Evolutionary conservation across 2,113 vertebrate genomes (phyloP), one percentile per base, ranked within the genome.

Genomic region (Prinia subflava): DNA sequence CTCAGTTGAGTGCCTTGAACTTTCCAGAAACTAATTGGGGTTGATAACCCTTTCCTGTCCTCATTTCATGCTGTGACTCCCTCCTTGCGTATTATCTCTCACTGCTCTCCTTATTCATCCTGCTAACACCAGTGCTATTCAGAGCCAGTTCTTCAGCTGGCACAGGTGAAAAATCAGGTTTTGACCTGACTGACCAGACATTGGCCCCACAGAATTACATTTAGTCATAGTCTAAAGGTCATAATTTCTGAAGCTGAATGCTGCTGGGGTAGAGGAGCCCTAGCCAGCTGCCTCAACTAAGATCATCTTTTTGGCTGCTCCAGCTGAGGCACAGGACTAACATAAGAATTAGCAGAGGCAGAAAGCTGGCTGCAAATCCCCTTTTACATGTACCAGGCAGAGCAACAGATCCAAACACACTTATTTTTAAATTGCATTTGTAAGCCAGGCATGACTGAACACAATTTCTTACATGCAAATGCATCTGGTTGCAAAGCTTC

Each of bases 361-460:
- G 73, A 94, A 96, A 95, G 16, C 82, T 92, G 93, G 87, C 90
- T 92, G 76, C 13, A 94, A 83, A 92, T 74, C 42, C 20, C n/a
- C 10, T 94, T 83, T 83, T 68, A 60, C 52, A 73, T 81, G 71
- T 90, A 96, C 75, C 85, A 90, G 83, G 87, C 82, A 85, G 68
- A 93, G 82, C 39, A 94, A 52, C 63, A 86, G 77, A 95, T 93
- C 79, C 87, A 94, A 91, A 87, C 12, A 63, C 71, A 47, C 67
- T 95, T 83, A 77, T 59, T 70, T 83, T 90, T 59, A 95, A 92
- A 70, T 78, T 84, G 20, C 44, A 16, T 87, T 96, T 87, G 79
- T 88, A 86, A 94, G 90, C 87, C 85, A 95, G 90, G 60, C 90
- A 68, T 83, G 87, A 83, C 68, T 71, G 94, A 95, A 95, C 71